Conservation (phyloP, 1,140 invertebrate species). For the Drosophila trapezifrons region DNA sequence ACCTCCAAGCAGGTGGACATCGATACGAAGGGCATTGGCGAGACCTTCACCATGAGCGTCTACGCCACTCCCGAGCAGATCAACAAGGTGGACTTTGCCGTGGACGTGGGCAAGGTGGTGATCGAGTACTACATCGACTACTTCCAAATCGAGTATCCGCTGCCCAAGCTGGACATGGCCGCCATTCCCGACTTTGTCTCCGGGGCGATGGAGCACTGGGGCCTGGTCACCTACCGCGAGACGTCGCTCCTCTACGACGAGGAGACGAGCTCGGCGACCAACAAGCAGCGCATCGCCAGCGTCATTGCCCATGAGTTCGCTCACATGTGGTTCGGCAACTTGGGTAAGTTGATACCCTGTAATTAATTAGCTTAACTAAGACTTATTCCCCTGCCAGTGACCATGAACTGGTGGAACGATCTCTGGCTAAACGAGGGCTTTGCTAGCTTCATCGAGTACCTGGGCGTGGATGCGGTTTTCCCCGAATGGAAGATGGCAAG, state of each 20-base stretch:
- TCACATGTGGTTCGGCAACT: slow-evolving; percentile 96
- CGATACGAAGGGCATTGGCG: slow-evolving; percentile 86
- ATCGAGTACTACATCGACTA: slow-evolving; percentile 95
- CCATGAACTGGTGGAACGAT: slow-evolving; percentile 97
- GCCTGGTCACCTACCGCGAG: slow-evolving; percentile 93
- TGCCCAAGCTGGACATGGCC: slow-evolving; percentile 95
- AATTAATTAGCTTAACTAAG: not conserved
- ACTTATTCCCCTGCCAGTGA: slow-evolving; percentile 86
- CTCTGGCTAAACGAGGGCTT: slow-evolving; percentile 98
- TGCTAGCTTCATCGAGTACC: slow-evolving; percentile 93
- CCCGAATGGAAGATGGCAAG: slow-evolving; percentile 93
- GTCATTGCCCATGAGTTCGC: slow-evolving; percentile 96
- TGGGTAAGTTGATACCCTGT: slow-evolving; percentile 82
- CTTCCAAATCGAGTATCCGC: slow-evolving; percentile 93
- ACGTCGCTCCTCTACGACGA: slow-evolving; percentile 91
- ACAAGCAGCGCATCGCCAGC: slow-evolving; percentile 91
- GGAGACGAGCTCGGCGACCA: slow-evolving; percentile 88
- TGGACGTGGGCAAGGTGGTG: slow-evolving; percentile 90
- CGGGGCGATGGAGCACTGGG: slow-evolving; percentile 98
- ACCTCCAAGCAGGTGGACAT: slow-evolving; percentile 85
- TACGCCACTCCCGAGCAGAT: slow-evolving; percentile 91
- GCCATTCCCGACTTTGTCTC: slow-evolving; percentile 97
- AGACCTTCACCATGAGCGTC: slow-evolving; percentile 88
- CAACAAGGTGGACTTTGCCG: slow-evolving; percentile 92
- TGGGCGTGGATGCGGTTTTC: slow-evolving; percentile 89